Base-by-base conservation (phyloP, 2,113 vertebrate species). In the Macquaria ambigua region DNA sequence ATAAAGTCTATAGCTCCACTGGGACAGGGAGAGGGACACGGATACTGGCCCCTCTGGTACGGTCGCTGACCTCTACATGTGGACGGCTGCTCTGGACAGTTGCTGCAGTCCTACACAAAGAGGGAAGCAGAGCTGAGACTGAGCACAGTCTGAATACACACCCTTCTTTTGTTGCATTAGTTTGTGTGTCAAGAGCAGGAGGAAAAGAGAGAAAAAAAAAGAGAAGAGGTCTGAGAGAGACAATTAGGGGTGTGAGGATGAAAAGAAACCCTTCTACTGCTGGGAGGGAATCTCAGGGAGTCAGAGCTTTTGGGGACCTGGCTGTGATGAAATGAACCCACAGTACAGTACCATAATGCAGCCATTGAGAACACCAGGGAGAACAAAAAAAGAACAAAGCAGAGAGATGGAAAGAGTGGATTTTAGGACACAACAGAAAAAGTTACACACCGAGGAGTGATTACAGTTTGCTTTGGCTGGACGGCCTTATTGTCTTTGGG, bases 41-140 rank as follows among this genome's bases (percentile, higher is more conserved):
- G 87, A 93, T 90, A 85, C 83, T 55, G 78, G 82, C 68, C 87
- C 82, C 75, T 70, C 55, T 73, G 63, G 73, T 73, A 48, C 2
- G 58, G 87, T 76, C 74, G 11, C 81, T 90, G 93, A 94, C 91
- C 93, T 79, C 87, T 84, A 91, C 93, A 93, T 94, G 91, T 93
- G 93, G 77, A 82, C 81, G 85, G 83, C 89, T 90, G 92, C 87
- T 76, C 79, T 77, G 88, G 87, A 91, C 93, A 90, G 83, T 91
- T 91, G 91, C 82, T 85, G 39, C 79, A 85, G 88, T 87, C 89
- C 79, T 69, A 85, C 88, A 84, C 88, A 92, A 72, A 83, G 39
- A 70, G 5, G 74, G 28, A 50, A 63, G 63, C 76, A 18, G n/a
- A 53, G 58, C 80, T 78, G n/a, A 68, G 50, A 55, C 77, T 55